Evolutionary conservation across 2,113 vertebrate species (phyloP).

Genomic region (Silurus glanis): DNA sequence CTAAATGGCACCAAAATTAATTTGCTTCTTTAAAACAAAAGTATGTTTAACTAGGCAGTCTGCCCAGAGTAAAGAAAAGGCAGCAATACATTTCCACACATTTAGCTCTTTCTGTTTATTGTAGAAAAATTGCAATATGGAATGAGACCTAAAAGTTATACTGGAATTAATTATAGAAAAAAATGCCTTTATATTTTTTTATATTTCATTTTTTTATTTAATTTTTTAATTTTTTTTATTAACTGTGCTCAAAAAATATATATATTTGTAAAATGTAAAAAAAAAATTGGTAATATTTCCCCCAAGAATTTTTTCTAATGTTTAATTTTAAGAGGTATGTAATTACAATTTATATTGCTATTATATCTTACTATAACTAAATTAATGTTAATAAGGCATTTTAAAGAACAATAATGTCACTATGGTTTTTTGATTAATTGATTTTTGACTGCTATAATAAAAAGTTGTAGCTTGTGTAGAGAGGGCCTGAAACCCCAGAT

Average conservation of each 20-base stretch:
- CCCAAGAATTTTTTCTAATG: too few relatives aligned
- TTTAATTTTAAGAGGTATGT: too few relatives aligned
- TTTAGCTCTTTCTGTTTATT: slow-evolving; percentile 38
- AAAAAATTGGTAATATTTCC: too few relatives aligned
- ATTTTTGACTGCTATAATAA: neutral
- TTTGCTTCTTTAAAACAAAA: slow-evolving; percentile 52
- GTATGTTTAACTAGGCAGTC: slow-evolving; percentile 47
- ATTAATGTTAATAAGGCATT: neutral
- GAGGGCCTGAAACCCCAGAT: neutral
- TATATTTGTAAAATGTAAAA: too few relatives aligned
- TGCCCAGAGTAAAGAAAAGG: slow-evolving; percentile 51
- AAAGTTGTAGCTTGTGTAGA: neutral
- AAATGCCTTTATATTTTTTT: neutral
- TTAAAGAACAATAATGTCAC: neutral
- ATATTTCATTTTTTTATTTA: too few relatives aligned
- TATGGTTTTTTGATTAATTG: neutral
- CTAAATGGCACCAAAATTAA: slow-evolving; percentile 55
- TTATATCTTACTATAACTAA: neutral
- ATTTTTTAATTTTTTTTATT: too few relatives aligned
- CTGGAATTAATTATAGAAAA: slow-evolving; percentile 7
- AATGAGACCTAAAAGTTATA: slow-evolving; percentile 18
- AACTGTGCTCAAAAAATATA: too few relatives aligned
- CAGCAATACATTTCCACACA: slow-evolving; percentile 24
- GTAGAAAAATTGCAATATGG: slow-evolving; percentile 39
- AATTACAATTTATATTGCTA: neutral